phyloP scores from a whole-genome alignment of 1,140 invertebrate species.

The Leguminivora glycinivorella region DNA sequence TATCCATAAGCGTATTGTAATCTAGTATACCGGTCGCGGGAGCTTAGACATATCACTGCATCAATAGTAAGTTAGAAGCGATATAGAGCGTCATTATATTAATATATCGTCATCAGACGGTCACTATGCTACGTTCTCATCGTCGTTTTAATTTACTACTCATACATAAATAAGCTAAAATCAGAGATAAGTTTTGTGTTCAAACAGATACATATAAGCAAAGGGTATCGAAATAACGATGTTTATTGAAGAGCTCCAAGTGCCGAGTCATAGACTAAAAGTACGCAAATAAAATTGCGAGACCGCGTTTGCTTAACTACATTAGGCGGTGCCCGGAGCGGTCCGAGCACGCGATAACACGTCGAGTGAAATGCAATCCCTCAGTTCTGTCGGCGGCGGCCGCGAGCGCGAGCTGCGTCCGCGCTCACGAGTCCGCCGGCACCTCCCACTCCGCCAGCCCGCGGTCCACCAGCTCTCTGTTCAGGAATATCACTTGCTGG shows the following conservation, averaged over 20 bases:
- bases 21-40: conserved; percentile 47
- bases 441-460: conserved; percentile 83
- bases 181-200: conserved; percentile 19
- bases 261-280: conserved; percentile 48
- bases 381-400: conserved; percentile 49
- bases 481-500: conserved; percentile 84
- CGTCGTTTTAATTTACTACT: conserved; percentile 37
- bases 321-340: neutral
- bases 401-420: no score
- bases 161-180: conserved; percentile 37
- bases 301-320: conserved; percentile 41
- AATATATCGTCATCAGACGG: conserved; percentile 2
- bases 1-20: conserved; percentile 57
- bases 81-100: conserved; percentile 30
- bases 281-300: conserved; percentile 49
- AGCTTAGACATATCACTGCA: conserved; percentile 43
- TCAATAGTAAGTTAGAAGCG: conserved; percentile 39
- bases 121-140: conserved; percentile 28
- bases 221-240: conserved; percentile 37
- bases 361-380: conserved; percentile 57
- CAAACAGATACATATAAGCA: conserved; percentile 20
- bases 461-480: conserved; percentile 83
- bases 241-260: conserved; percentile 54
- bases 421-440: conserved; percentile 70
- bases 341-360: conserved; percentile 24